Evolutionary conservation across 1,140 invertebrate genomes (phyloP), one percentile per base, ranked within the genome.

Genomic region (Neodiprion virginianus): DNA sequence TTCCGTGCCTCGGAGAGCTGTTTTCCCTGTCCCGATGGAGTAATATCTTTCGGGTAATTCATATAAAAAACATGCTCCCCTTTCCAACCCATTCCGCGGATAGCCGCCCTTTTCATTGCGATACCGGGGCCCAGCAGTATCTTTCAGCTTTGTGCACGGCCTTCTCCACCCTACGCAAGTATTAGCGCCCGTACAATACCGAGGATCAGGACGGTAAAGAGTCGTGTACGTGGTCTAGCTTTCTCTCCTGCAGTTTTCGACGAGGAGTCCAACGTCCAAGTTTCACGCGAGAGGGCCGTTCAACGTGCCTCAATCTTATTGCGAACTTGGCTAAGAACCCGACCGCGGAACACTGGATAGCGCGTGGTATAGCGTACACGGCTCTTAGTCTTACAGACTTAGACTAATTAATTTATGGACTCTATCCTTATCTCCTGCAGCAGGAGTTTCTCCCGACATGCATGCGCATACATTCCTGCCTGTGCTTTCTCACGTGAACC

Each of bases 371-470:
- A 61, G 78, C 47, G 53, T 69, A 68, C 70, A 28, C 73, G 74
- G 85, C 85, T 87, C 83, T 85, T 80, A 81, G 83, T 82, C 81
- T 82, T 80, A 75, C 76, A 82, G 82, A 82, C 81, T 86, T 81
- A 78, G 79, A 76, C 82, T 87, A 87, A 87, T 87, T 87, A 86
- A 86, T 87, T 87, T 86, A 87, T 85, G 85, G 85, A 82, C 82
- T 65, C 73, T 69, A 11, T 68, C 11, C 17, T 66, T 48, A 14
- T 23, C 49, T 50, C 8, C 48, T n/a, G n/a, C 53, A 4, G n/a
- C 5, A 12, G 53, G 11, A 61, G 11, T 61, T 61, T 14, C 53
- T 61, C 53, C 53, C 53, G n/a, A 8, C n/a, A 17, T 17, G n/a
- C 53, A 17, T 61, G 53, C n/a, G 8, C 11, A 17, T 17, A 61